Base-by-base conservation (phyloP, 2,113 vertebrate species). In the Coturnix japonica region DNA sequence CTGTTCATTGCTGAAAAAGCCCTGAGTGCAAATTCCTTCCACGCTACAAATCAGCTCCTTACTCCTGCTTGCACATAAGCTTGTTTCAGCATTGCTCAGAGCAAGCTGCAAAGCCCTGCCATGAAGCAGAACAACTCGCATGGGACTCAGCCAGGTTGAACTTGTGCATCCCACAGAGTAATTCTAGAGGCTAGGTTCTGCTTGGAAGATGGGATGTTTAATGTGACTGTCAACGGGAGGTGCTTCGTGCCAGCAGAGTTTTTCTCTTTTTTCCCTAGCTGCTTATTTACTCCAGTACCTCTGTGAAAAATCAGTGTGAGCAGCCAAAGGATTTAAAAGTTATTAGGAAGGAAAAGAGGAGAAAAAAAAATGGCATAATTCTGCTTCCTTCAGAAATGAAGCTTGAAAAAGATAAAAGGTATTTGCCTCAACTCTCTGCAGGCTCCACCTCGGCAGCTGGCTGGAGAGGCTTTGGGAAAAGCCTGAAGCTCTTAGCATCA, bases 361-460 rank as follows among this genome's bases (percentile, higher is more conserved):
- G 37, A 10, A 4, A 71, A 20, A 85, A 76, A 46, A 37, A 75
- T 1, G 1, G 47, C 53, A 71, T 89, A 92, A 95, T 87, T 92
- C 67, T 46, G 41, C 59, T 94, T 92, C 60, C 60, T 82, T 89
- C 20, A 10, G 94, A 94, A 96, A 89, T 71, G 70, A 87, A 92
- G 93, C 89, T 94, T 92, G 37, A 91, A 87, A 93, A 92, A 95
- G 91, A 95, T 91, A 87, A 94, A 95, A 92, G 56, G 90, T 91
- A 89, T 92, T 87, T 95, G 85, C 67, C 64, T 95, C 13, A 2
- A 51, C 75, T 89, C 67, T 87, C 87, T 59, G 63, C 60, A 77
- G 84, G 85, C 67, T 90, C 63, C 64, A 56, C 89, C 74, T 91
- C 1, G 0, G 65, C 73, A 95, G 73, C 71, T 73, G 83, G 92